These are phyloP conservation scores for Malurus melanocephalus DNA, from an alignment of 2,113 vertebrate species.

Conservation along the genomic window DNA sequence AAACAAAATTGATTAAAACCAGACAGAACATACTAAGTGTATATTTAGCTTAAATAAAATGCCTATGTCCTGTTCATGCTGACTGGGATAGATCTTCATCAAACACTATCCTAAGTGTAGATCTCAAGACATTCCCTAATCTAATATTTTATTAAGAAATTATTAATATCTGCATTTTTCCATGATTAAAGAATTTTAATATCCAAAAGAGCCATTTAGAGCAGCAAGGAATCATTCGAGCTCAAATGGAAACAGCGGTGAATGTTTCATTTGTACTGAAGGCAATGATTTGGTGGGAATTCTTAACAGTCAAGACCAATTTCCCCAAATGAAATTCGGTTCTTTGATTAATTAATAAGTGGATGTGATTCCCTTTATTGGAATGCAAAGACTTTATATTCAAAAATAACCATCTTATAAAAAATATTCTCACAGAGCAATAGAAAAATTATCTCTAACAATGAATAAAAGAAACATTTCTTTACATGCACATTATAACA, in stretches of 20 bases:
- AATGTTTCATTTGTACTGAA: conserved; percentile 54
- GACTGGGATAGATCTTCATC: conserved; percentile 23
- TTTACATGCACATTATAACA: conserved; percentile 63
- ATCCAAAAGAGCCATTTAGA: conserved; percentile 50
- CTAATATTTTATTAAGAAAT: conserved; percentile 60
- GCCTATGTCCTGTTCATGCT: neutral
- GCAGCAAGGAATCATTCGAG: conserved; percentile 20
- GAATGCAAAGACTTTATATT: conserved; percentile 53
- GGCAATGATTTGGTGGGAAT: conserved; percentile 54
- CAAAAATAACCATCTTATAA: conserved; percentile 40
- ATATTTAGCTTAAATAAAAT: conserved; percentile 24
- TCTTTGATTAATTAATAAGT: conserved; percentile 69
- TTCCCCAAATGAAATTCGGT: conserved; percentile 63
- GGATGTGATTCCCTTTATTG: conserved; percentile 55
- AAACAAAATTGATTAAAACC: conserved; percentile 28
- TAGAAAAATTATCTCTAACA: conserved; percentile 45
- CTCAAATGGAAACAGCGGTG: conserved; percentile 44
- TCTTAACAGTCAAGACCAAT: conserved; percentile 57
- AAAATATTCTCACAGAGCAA: conserved; percentile 4
- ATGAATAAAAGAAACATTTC: conserved; percentile 72
- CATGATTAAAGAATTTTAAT: conserved; percentile 23
- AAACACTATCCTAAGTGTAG: neutral
- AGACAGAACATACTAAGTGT: neutral
- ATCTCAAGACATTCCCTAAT: conserved; percentile 32
- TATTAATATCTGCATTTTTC: conserved; percentile 40